phyloP scores from a whole-genome alignment of 2,113 vertebrate species.

The Corvus cornix region DNA sequence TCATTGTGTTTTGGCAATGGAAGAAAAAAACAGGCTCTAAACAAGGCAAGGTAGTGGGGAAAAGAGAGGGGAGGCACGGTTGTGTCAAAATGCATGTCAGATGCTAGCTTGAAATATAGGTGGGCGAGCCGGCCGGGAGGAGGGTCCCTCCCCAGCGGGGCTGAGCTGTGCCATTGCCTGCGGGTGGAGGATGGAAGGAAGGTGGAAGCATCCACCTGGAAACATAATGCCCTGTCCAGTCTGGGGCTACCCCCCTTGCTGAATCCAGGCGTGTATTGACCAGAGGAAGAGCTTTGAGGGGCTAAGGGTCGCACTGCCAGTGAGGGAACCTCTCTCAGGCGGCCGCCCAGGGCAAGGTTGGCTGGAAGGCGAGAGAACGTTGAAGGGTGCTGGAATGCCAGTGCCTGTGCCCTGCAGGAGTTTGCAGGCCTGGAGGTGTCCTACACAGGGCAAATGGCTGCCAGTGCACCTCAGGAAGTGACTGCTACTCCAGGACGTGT shows the following conservation, averaged over 20 bases:
- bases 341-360: background rate
- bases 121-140: background rate
- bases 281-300: background rate
- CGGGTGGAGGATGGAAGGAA: background rate
- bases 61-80: conserved; percentile 41
- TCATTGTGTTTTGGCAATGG: conserved; percentile 79
- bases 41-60: conserved; percentile 60
- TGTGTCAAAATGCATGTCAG: conserved; percentile 56
- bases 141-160: background rate
- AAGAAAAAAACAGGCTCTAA: conserved; percentile 71
- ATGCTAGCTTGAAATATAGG: conserved; percentile 6
- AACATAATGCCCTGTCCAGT: background rate
- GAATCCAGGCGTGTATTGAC: background rate
- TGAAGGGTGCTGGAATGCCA: background rate
- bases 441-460: background rate
- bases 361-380: rapidly evolving
- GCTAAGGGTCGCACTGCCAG: background rate
- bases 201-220: background rate
- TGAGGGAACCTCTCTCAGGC: background rate
- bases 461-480: background rate
- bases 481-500: background rate
- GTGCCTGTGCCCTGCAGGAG: background rate
- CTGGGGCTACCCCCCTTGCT: background rate
- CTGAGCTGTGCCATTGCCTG: background rate
- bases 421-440: background rate